Evolutionary conservation across 1,140 invertebrate species (phyloP).

Genomic region (Drosophila eugracilis): DNA sequence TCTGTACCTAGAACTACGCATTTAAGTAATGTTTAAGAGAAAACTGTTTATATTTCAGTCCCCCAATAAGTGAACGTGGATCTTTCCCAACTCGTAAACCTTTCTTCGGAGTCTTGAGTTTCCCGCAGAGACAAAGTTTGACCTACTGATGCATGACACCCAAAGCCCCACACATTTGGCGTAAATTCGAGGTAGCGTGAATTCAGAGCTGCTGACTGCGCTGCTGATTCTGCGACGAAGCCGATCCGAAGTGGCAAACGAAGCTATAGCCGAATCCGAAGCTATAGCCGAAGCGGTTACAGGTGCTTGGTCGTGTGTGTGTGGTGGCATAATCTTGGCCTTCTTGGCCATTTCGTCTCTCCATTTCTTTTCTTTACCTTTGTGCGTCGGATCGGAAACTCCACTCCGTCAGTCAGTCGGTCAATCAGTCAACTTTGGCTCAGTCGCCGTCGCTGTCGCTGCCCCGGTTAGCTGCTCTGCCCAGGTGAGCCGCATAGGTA

Average conservation of each 20-base stretch:
- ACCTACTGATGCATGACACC: constrained; percentile 44
- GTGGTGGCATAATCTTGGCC: constrained; percentile 79
- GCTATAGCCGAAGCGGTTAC: constrained; percentile 38
- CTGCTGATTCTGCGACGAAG: constrained; percentile 39
- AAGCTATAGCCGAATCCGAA: constrained; percentile 27
- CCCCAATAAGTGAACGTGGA: constrained; percentile 22
- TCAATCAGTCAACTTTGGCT: constrained; percentile 64
- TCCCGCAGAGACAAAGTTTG: constrained; percentile 13
- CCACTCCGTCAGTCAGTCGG: constrained; percentile 60
- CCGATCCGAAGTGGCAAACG: constrained; percentile 21
- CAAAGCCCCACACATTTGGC: constrained; percentile 35
- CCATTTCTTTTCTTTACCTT: constrained; percentile 68
- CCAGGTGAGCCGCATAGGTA: constrained; percentile 63
- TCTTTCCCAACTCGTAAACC: constrained; percentile 4
- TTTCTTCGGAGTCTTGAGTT: constrained; percentile 6
- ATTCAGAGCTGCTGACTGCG: constrained; percentile 26
- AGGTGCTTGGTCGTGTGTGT: constrained; percentile 49
- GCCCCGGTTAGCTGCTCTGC: constrained; percentile 23
- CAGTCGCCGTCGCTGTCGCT: constrained; percentile 33
- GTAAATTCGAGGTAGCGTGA: constrained; percentile 30
- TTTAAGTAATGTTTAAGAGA: too few relatives aligned
- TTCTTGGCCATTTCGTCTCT: constrained; percentile 60
- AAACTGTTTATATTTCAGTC: constrained; percentile 4
- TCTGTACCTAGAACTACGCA: too few relatives aligned
- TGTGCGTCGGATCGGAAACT: constrained; percentile 53